Conservation (phyloP, 2,797 vertebrate genomes). For the Sternarchorhynchus goeldii region DNA sequence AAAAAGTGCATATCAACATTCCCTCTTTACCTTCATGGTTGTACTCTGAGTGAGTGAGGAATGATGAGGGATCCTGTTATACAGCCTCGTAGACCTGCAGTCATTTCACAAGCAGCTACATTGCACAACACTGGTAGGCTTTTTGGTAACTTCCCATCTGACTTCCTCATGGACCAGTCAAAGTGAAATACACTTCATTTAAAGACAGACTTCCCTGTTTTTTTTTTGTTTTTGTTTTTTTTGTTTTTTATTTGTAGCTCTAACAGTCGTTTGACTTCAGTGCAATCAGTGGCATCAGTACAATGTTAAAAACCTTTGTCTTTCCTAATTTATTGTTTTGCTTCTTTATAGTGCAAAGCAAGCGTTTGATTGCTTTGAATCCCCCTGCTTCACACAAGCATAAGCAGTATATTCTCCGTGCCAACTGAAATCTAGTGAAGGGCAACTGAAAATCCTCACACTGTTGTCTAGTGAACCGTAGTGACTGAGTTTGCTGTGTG, state of each 20-base stretch:
- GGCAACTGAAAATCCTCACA: not conserved
- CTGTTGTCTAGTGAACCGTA: too few species aligned
- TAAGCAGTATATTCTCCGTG: not conserved
- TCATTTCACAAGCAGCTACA: conserved; percentile 40
- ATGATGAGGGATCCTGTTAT: not conserved
- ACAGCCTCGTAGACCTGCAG: not conserved
- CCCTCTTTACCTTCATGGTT: not conserved
- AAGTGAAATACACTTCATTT: conserved; percentile 10
- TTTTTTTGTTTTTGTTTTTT: not conserved
- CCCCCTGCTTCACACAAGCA: not conserved
- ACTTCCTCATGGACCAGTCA: conserved; percentile 45
- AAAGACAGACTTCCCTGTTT: not conserved
- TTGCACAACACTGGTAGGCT: conserved; percentile 40
- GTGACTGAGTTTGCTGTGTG: too few species aligned
- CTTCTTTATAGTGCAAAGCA: not conserved
- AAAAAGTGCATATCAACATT: not conserved
- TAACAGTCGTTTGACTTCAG: not conserved
- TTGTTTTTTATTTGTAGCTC: not conserved
- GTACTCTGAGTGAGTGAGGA: too few species aligned
- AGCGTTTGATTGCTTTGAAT: not conserved
- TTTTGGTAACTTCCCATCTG: conserved; percentile 42
- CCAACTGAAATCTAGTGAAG: not conserved
- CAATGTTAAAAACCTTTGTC: too few species aligned
- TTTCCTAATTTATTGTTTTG: not conserved
- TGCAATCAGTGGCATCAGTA: too few species aligned